Evolutionary conservation across 2,888 invertebrate genomes (phyloP).

Genomic region (Apeira syringaria): DNA sequence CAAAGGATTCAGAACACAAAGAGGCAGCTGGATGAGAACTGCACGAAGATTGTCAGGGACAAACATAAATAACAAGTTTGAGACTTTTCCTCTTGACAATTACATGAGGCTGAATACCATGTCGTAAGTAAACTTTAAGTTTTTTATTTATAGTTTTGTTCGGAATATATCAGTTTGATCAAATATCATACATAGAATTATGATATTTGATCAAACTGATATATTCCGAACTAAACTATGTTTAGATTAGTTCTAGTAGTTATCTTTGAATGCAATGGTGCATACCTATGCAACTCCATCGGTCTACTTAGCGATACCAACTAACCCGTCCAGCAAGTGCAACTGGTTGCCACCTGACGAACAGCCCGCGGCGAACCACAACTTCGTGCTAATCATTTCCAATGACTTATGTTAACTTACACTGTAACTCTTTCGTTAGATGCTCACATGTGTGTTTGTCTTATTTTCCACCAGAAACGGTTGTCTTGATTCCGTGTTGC

Average conservation of each 20-base stretch:
- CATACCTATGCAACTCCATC: slow-evolving; percentile 45
- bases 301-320: slow-evolving; percentile 55
- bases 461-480: slow-evolving; percentile 10
- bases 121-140: slow-evolving; percentile 72
- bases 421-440: slow-evolving; percentile 36
- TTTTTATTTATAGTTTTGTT: too few species aligned
- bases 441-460: slow-evolving; percentile 21
- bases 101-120: slow-evolving; percentile 76
- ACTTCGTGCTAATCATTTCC: slow-evolving; percentile 55
- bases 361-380: slow-evolving; percentile 45
- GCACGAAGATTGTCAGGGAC: slow-evolving; percentile 71
- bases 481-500: slow-evolving; percentile 3
- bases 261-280: slow-evolving; percentile 40
- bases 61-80: slow-evolving; percentile 56
- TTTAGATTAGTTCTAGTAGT: slow-evolving; percentile 25
- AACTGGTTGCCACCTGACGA: slow-evolving; percentile 60
- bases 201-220: too few species aligned
- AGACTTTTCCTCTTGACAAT: slow-evolving; percentile 60
- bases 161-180: too few species aligned
- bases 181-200: too few species aligned
- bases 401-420: slow-evolving; percentile 46
- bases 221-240: too few species aligned
- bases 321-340: slow-evolving; percentile 52
- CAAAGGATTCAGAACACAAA: slow-evolving; percentile 74
- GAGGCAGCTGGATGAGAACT: slow-evolving; percentile 77